A percentile compares a stretch with the other conserved stretches of the same genome.
Evolutionary conservation across 2,888 invertebrate species (phyloP).

Genomic region (Sialis fuliginosa): DNA sequence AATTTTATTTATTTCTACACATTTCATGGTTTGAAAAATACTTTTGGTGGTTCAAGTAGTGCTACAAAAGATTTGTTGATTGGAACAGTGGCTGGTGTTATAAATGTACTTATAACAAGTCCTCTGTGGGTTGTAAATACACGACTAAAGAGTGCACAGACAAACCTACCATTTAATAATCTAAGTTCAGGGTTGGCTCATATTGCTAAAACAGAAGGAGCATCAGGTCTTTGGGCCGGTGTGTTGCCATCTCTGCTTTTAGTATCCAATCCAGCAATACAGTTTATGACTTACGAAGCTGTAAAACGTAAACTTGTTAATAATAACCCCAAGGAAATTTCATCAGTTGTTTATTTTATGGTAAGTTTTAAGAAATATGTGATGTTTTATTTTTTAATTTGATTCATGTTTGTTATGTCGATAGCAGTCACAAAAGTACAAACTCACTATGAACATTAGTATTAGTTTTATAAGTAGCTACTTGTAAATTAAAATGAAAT

Average conservation of each 20-base stretch:
- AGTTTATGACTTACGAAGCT: constrained; percentile 82
- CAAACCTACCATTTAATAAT: constrained; percentile 14
- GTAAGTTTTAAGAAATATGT: background rate
- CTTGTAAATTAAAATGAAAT: too few species aligned
- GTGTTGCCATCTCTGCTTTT: constrained; percentile 68
- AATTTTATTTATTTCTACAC: constrained; percentile 93
- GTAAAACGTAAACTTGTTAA: constrained; percentile 49
- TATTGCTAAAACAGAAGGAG: constrained; percentile 56
- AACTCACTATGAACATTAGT: too few species aligned
- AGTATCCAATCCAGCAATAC: constrained; percentile 78
- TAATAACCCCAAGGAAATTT: background rate
- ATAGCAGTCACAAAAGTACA: too few species aligned
- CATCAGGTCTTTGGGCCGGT: constrained; percentile 65
- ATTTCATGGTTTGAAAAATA: constrained; percentile 63
- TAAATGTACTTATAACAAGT: constrained; percentile 72
- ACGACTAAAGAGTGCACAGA: constrained; percentile 43
- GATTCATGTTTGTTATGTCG: too few species aligned
- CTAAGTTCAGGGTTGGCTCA: constrained; percentile 48
- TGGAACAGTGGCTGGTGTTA: constrained; percentile 61
- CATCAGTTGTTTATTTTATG: background rate
- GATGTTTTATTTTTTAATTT: too few species aligned
- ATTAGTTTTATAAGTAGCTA: too few species aligned
- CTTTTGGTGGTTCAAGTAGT: constrained; percentile 21
- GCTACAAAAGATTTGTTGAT: constrained; percentile 54
- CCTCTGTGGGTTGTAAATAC: constrained; percentile 90